phyloP scores from a whole-genome alignment of 2,888 invertebrate genomes.

The Plusia festucae region DNA sequence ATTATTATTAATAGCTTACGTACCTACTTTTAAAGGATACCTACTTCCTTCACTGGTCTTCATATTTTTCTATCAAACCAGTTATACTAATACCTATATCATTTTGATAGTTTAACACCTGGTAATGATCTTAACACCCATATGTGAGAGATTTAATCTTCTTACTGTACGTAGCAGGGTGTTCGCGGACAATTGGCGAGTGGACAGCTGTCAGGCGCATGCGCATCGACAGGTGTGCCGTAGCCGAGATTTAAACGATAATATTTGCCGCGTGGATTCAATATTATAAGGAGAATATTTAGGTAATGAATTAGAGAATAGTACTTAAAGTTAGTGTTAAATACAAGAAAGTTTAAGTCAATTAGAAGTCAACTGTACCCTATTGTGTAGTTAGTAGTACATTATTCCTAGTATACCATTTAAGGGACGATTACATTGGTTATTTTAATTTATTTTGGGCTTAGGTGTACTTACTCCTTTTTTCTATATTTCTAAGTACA shows the following conservation, averaged over 20 bases:
- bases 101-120: conserved; percentile 44
- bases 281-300: not conserved
- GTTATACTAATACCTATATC: conserved; percentile 18
- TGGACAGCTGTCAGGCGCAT: conserved; percentile 59
- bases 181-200: conserved; percentile 58
- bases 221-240: conserved; percentile 64
- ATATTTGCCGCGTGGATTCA: not conserved
- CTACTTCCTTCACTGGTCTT: no score
- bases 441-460: no score
- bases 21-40: no score
- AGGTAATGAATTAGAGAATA: not conserved
- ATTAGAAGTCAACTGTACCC: no score
- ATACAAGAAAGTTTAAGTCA: no score
- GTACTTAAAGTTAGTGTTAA: no score
- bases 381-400: no score
- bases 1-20: no score
- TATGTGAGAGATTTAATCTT: conserved; percentile 68
- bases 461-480: no score
- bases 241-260: conserved; percentile 20
- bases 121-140: conserved; percentile 52
- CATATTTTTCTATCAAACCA: not conserved
- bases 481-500: no score
- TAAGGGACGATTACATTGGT: no score
- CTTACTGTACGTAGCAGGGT: conserved; percentile 56
- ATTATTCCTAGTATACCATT: no score